Conservation (phyloP, 2,888 invertebrate species). For the Plagodis dolabraria region DNA sequence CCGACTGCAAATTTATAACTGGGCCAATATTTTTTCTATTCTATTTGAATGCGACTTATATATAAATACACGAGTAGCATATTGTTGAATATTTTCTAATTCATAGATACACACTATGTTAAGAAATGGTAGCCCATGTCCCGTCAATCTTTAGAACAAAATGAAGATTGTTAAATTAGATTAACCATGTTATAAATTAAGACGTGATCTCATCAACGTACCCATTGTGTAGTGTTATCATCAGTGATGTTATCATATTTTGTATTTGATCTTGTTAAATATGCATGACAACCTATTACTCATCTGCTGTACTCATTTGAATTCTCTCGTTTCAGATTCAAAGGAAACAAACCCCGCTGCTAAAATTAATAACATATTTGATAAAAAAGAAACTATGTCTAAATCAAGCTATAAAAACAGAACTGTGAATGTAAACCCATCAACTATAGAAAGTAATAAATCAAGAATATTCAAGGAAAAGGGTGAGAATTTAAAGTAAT, state of each 20-base stretch:
- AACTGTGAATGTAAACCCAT: conserved; percentile 40
- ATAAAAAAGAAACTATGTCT: conserved; percentile 45
- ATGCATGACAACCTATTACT: not conserved
- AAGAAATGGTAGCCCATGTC: no score
- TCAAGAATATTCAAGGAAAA: conserved; percentile 46
- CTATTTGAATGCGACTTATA: no score
- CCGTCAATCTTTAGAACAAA: no score
- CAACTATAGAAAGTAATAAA: conserved; percentile 43
- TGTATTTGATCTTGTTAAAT: conserved; percentile 13
- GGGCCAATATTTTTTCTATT: no score
- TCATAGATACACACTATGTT: no score
- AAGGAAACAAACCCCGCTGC: conserved; percentile 55
- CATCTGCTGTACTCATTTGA: not conserved
- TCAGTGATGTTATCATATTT: conserved; percentile 12
- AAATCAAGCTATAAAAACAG: conserved; percentile 48
- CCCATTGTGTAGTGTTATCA: not conserved
- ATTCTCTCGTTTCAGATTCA: conserved; percentile 49
- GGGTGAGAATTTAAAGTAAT: conserved; percentile 40
- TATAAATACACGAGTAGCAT: no score
- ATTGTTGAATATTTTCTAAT: no score
- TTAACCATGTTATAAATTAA: not conserved
- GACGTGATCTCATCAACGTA: conserved; percentile 16
- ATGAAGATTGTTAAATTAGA: no score
- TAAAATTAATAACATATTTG: conserved; percentile 49
- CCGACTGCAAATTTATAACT: no score